Percentiles rank a stretch among this genome's conserved stretches.
Evolutionary conservation across 2,113 vertebrate genomes (phyloP).

Genomic region (Puffinus mauretanicus): DNA sequence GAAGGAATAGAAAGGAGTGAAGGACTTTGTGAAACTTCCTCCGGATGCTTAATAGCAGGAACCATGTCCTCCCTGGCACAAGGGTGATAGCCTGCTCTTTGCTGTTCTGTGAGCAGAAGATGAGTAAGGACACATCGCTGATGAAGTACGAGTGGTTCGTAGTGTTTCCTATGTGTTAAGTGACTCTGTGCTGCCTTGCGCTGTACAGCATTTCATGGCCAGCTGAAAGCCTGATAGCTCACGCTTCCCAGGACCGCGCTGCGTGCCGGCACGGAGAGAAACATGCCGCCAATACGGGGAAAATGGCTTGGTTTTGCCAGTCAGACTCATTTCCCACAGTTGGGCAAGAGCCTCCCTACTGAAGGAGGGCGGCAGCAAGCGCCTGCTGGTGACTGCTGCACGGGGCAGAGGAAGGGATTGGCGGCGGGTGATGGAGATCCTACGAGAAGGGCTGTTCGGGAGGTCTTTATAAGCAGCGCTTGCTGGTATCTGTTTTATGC

Average conservation of each 20-base stretch:
- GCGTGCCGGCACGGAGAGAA: too few relatives aligned
- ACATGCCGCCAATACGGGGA: fast-evolving
- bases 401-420: neutral
- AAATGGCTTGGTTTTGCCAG: neutral
- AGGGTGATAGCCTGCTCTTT: neutral
- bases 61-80: neutral
- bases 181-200: neutral
- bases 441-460: neutral
- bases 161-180: fast-evolving
- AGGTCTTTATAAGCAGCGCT: neutral
- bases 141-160: fast-evolving
- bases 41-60: neutral
- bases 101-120: neutral
- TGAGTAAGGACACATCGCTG: neutral
- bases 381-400: fast-evolving
- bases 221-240: neutral
- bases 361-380: neutral
- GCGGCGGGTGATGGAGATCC: neutral
- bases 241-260: neutral
- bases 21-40: neutral
- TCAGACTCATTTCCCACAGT: fast-evolving
- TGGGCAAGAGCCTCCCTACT: neutral
- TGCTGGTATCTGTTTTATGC: fast-evolving
- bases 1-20: neutral
- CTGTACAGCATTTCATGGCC: fast-evolving